A percentile compares a stretch with the other conserved stretches of the same genome.
phyloP scores from a whole-genome alignment of 2,888 invertebrate species.

The Nephrotoma guestfalica region DNA sequence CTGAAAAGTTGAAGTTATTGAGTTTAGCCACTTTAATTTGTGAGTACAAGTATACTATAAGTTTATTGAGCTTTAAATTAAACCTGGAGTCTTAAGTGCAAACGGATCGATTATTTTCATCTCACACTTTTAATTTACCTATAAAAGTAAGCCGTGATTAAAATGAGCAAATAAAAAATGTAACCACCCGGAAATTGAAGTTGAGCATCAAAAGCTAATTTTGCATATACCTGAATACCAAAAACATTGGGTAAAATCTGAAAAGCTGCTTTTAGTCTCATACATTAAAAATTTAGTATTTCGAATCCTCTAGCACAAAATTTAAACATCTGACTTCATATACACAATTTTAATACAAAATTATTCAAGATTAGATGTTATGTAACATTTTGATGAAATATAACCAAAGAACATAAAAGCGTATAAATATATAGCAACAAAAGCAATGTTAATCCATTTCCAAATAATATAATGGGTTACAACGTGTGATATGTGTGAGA shows the following conservation, averaged over 20 bases:
- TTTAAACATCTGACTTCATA: neutral
- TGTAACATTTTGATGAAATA: neutral
- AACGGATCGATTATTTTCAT: too few relatives aligned
- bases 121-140: too few relatives aligned
- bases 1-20: too few relatives aligned
- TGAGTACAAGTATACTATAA: too few relatives aligned
- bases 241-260: neutral
- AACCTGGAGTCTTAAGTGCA: too few relatives aligned
- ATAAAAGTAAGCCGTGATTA: too few relatives aligned
- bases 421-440: neutral
- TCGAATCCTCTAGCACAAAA: neutral
- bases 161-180: too few relatives aligned
- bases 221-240: too few relatives aligned
- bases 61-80: too few relatives aligned
- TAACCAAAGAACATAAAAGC: neutral
- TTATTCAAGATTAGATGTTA: neutral
- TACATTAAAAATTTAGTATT: neutral
- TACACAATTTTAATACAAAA: neutral
- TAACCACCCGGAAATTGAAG: too few relatives aligned
- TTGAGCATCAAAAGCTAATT: too few relatives aligned
- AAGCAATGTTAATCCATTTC: neutral
- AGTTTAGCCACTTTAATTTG: too few relatives aligned
- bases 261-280: neutral
- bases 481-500: neutral
- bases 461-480: neutral